Base-by-base conservation (phyloP, 1,140 invertebrate species). In the Drosophila gunungcola region DNA sequence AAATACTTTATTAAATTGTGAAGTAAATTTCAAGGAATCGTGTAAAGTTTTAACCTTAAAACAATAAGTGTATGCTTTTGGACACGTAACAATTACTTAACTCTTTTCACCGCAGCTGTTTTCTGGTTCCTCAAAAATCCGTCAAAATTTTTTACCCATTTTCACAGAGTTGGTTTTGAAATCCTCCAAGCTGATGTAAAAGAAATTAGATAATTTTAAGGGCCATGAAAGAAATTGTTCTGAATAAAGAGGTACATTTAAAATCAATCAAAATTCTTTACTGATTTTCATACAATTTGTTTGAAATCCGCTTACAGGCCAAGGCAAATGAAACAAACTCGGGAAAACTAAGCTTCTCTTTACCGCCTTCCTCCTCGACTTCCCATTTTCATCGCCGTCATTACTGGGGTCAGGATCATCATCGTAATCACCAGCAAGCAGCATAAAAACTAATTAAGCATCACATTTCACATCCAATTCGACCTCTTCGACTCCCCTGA, bases 391-490 rank as follows among this genome's bases (percentile, higher is more conserved):
- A 58, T 42, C 42, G 69, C 27, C 60, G 49, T 77, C 56, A 61
- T 63, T 49, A 55, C 58, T 63, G 65, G 73, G 70, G 57, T 76
- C 55, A 67, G 63, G 46, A 67, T 76, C 73, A 75, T 64, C 52
- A 49, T 36, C 11, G 32, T 42, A 36, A 57, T 58, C 73, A 32
- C 41, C 51, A 54, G 60, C n/a, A 73, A 73, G 64, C 48, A 65
- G 54, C 43, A 75, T 56, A 63, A 84, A 83, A 89, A 90, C 84
- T 89, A 89, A 89, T 89, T 89, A 89, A 80, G 77, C 80, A 89
- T 89, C 85, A 82, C 81, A 89, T 89, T 89, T 89, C 84, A 84
- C 64, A 83, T 90, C 76, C 80, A 75, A 85, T 84, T 73, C 67
- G 53, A 48, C 65, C 54, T 57, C 68, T 78, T 52, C 16, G 16